Evolutionary conservation across 2,888 invertebrate genomes (phyloP).

Genomic region (Sepioteuthis lessoniana): DNA sequence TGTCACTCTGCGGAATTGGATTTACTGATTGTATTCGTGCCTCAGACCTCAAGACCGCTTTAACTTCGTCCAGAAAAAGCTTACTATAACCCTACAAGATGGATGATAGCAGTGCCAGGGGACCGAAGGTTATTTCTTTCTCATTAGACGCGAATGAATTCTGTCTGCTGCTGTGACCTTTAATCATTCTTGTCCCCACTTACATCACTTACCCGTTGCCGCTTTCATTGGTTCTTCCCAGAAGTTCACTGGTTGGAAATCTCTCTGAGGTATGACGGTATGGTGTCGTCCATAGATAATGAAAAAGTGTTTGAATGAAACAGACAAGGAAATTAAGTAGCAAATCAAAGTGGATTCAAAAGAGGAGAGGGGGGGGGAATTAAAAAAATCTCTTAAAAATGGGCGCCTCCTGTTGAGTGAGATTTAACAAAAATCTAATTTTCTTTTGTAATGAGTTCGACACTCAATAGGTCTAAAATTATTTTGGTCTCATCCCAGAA

Average conservation of each 20-base stretch:
- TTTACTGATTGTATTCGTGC: constrained; percentile 33
- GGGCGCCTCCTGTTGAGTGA: too few species aligned
- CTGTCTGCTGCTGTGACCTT: constrained; percentile 33
- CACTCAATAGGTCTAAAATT: too few species aligned
- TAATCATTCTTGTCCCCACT: not conserved
- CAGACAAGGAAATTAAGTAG: too few species aligned
- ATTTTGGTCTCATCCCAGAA: too few species aligned
- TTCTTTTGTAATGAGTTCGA: too few species aligned
- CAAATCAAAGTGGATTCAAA: too few species aligned
- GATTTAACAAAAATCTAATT: too few species aligned
- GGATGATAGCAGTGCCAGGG: not conserved
- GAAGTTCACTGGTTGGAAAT: not conserved
- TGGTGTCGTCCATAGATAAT: not conserved
- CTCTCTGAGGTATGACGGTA: not conserved
- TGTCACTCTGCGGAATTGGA: constrained; percentile 7
- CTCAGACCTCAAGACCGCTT: not conserved
- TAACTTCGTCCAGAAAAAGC: not conserved
- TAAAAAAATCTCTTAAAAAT: too few species aligned
- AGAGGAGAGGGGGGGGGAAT: too few species aligned
- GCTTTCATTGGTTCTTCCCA: not conserved
- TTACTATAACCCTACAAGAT: constrained; percentile 33
- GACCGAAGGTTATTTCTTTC: constrained; percentile 12
- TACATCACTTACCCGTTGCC: not conserved
- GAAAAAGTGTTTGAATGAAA: too few species aligned
- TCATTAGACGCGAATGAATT: constrained; percentile 33